These are phyloP conservation scores for Sphyrna mokarran DNA, from an alignment of 2,113 vertebrate genomes.

Conservation along the genomic window DNA sequence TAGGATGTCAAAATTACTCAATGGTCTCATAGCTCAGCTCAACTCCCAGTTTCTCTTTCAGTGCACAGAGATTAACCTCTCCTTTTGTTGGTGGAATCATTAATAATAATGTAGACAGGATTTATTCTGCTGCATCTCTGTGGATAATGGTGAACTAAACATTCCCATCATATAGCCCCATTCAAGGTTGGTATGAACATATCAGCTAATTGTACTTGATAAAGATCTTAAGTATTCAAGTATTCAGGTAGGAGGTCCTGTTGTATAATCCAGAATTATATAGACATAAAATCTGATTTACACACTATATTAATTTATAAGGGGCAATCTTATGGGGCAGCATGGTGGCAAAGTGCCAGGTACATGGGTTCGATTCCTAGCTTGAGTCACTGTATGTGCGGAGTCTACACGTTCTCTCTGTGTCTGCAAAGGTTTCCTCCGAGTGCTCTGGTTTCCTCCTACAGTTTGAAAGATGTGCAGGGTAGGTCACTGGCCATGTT, in stretches of 20 bases:
- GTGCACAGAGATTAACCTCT: background rate
- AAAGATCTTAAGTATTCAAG: background rate
- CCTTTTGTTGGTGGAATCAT: background rate
- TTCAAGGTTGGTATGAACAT: background rate
- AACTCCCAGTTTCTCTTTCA: background rate
- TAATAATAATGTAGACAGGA: background rate
- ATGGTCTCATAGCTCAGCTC: background rate
- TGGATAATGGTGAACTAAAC: background rate
- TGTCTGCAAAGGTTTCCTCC: too few species aligned
- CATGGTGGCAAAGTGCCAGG: too few species aligned
- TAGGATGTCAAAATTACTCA: background rate
- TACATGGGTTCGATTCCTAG: too few species aligned
- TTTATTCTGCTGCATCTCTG: background rate
- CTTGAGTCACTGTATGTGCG: too few species aligned
- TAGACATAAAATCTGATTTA: background rate
- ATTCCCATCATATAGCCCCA: background rate
- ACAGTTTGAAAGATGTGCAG: too few species aligned
- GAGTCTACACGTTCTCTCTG: too few species aligned
- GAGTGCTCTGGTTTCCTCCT: too few species aligned
- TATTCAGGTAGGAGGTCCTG: background rate
- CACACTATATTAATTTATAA: background rate
- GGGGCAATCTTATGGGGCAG: background rate
- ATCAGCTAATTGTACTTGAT: background rate
- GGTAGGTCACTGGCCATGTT: too few species aligned
- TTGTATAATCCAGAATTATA: background rate